phyloP scores from a whole-genome alignment of 1,140 invertebrate species.

The Drosophila prosaltans region DNA sequence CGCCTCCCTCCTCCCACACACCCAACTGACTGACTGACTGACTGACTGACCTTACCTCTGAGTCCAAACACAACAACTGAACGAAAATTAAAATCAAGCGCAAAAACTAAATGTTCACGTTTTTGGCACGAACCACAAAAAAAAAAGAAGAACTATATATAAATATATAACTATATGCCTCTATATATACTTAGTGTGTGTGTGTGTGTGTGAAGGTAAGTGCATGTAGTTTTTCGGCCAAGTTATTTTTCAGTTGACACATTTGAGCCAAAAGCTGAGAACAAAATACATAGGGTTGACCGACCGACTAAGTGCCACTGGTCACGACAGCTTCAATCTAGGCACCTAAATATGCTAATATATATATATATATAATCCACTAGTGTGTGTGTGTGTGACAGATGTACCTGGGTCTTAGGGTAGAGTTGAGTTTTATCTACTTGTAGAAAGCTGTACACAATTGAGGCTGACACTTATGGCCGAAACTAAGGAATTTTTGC shows the following conservation, averaged over 20 bases:
- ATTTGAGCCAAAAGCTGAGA: slow-evolving; percentile 23
- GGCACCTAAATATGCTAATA: slow-evolving; percentile 58
- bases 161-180: neutral
- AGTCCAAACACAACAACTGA: neutral
- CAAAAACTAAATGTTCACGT: slow-evolving; percentile 67
- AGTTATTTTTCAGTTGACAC: slow-evolving; percentile 26
- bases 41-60: neutral
- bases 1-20: slow-evolving; percentile 33
- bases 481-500: neutral
- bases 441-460: slow-evolving; percentile 58
- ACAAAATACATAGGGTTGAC: slow-evolving; percentile 11
- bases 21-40: neutral
- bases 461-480: slow-evolving; percentile 64
- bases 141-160: slow-evolving; percentile 14
- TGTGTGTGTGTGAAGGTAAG: neutral
- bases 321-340: slow-evolving; percentile 56
- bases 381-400: slow-evolving; percentile 2
- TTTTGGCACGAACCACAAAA: slow-evolving; percentile 41
- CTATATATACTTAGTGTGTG: neutral
- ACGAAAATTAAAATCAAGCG: slow-evolving; percentile 20
- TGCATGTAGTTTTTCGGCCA: slow-evolving; percentile 6
- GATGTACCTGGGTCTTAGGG: slow-evolving; percentile 23
- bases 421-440: slow-evolving; percentile 57
- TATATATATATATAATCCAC: slow-evolving; percentile 20
- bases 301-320: slow-evolving; percentile 61